Evolutionary conservation across 2,797 vertebrate genomes (phyloP), one percentile per base, ranked within the genome.

Genomic region (Coregonus ussuriensis): DNA sequence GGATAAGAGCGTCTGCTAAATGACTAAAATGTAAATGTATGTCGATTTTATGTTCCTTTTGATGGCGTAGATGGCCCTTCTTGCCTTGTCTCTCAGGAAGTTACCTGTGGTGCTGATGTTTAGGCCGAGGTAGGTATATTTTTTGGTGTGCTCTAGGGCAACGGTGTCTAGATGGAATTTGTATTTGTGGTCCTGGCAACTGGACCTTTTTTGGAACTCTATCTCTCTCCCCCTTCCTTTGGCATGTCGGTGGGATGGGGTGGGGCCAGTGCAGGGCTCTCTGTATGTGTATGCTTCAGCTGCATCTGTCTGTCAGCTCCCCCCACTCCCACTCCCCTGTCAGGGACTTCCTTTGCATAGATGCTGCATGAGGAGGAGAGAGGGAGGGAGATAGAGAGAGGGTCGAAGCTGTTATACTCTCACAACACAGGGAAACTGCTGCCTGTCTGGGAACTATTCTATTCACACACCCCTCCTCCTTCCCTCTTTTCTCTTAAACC

Each of bases 221-320:
- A 9, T 47, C 66, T 74, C 62, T 59, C 52, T 53, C 41, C 53
- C 53, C 54, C 72, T 75, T 54, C 75, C 73, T 63, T 59, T 37
- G 47, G 65, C 56, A 71, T 62, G 71, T 74, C 47, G 41, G 63
- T 11, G 41, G 41, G 41, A 47, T 54, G 72, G 81, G 78, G 76
- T 69, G 78, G 77, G 81, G 76, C 75, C 56, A 71, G 73, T 16
- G 63, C 9, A 52, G 33, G 53, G 70, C 51, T 56, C 63, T n/a
- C n/a, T 47, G 9, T 47, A 47, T 2, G 41, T 73, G 37, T 70
- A 86, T 88, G 75, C 83, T 80, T 88, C 91, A 90, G 93, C 91
- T 93, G 93, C 83, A 88, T 86, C 89, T 90, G 92, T 93, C 92
- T 84, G 87, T 91, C 90, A 86, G 82, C 83, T 81, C 85, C 89